phyloP scores from a whole-genome alignment of 2,888 invertebrate genomes.

The Icerya purchasi region DNA sequence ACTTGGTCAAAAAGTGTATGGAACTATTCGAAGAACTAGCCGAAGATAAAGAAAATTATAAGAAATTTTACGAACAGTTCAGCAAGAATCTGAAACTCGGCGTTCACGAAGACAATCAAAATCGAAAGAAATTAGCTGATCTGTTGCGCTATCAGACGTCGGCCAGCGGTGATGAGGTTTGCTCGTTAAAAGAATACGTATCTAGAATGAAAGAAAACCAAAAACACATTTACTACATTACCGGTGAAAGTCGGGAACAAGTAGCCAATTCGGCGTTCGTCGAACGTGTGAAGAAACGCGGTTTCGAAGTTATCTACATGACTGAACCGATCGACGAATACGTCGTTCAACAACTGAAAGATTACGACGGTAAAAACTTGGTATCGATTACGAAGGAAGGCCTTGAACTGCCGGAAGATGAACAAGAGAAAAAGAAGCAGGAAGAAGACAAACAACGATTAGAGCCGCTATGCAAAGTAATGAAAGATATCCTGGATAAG shows the following conservation, averaged over 20 bases:
- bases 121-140: slow-evolving; percentile 75
- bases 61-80: slow-evolving; percentile 97
- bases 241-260: slow-evolving; percentile 80
- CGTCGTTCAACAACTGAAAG: slow-evolving; percentile 93
- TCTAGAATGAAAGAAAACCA: slow-evolving; percentile 96
- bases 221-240: slow-evolving; percentile 96
- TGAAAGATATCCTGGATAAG: slow-evolving; percentile 93
- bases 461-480: slow-evolving; percentile 61
- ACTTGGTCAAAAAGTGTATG: slow-evolving; percentile 93
- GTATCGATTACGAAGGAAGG: slow-evolving; percentile 97
- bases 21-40: slow-evolving; percentile 89
- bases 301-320: slow-evolving; percentile 97
- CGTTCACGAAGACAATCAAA: slow-evolving; percentile 90
- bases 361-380: slow-evolving; percentile 87
- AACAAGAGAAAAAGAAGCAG: slow-evolving; percentile 88
- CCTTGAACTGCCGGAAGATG: slow-evolving; percentile 87
- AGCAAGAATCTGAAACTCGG: slow-evolving; percentile 92
- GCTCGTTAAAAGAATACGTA: slow-evolving; percentile 88
- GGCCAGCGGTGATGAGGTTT: slow-evolving; percentile 79
- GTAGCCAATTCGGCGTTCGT: slow-evolving; percentile 94
- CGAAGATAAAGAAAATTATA: slow-evolving; percentile 93
- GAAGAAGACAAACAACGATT: slow-evolving; percentile 69
- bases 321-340: slow-evolving; percentile 98
- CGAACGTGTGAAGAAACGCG: slow-evolving; percentile 90
- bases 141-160: slow-evolving; percentile 83